Base-by-base conservation (phyloP, 1,140 invertebrate species). In the Rhagoletis pomonella region DNA sequence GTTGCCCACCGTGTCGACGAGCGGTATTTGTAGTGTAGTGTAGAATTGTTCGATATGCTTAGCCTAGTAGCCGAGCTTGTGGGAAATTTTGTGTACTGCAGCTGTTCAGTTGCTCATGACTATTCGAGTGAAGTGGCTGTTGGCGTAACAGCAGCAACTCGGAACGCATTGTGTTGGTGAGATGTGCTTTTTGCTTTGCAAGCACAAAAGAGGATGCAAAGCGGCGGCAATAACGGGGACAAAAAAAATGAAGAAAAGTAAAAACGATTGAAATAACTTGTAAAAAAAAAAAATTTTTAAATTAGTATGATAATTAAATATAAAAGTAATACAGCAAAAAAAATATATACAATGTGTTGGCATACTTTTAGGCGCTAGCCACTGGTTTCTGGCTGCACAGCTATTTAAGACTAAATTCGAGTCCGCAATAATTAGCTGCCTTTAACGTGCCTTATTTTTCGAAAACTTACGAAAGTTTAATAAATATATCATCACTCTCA, bases 71-170 rank as follows among this genome's bases (percentile, higher is more conserved):
- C 65, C 10, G 44, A 58, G 73, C 73, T 81, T 81, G 17, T 81
- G 73, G 50, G 73, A 81, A 81, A 81, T 81, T 50, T 29, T n/a
- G 14, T 55, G 73, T 19, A 29, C n/a, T 5, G 47, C 47, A 81
- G 69, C 73, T 55, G 73, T 81, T 81, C 73, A 81, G 73, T 81
- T 81, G 73, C 73, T 81, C n/a, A 55, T 29, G 47, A 81, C 47
- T 58, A 55, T 55, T 81, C 47, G 44, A 19, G 14, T 55, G 73
- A 81, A 81, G 73, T 81, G 73, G 73, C 73, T 81, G 47, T 81
- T 10, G 29, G 29, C 47, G 73, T 9, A 81, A 29, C 47, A 55
- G 73, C 73, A 81, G 73, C 73, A 81, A 47, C n/a, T 10, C 73
- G 73, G 73, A 58, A 47, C 19, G 73, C 73, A 55, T 19, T 81